Base-by-base conservation (phyloP, 1,140 invertebrate genomes). In the Penaeus vannamei region DNA sequence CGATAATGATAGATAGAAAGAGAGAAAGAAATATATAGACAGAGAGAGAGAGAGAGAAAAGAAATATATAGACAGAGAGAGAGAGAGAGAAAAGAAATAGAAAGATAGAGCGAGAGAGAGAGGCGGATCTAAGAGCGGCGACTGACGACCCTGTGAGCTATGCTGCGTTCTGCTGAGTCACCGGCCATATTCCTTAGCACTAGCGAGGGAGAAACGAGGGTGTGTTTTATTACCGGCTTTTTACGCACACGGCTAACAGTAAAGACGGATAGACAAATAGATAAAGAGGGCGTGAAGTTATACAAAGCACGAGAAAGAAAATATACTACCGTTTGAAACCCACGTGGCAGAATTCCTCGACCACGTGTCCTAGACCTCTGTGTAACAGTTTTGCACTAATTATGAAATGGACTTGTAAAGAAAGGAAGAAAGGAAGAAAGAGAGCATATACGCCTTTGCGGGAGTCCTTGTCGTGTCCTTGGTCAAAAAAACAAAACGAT, bases 191-290 rank as follows among this genome's bases (percentile, higher is more conserved):
- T 81, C 42, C 42, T 81, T 80, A 53, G 36, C 79, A 19, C 60
- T 46, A 8, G 77, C n/a, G 77, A 80, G 42, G 42, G 29, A 80
- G 80, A 82, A 42, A n/a, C 42, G 14, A 53, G 59, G 80, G 29
- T 42, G 76, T 79, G 46, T 79, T 26, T 22, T 36, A 79, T 79
- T 79, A 26, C 76, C 23, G 22, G 29, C 46, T 32, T 79, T 79
- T 79, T 29, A 29, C 32, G 29, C 4, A 42, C 29, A 22, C 29
- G 76, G 23, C 23, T 29, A 42, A 36, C 76, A 66, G 62, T 46
- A 46, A 46, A 69, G 64, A 32, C 20, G 72, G 84, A 85, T 85
- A 69, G 84, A 85, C 84, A 85, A 85, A 69, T 72, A 85, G 84
- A 85, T 85, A 72, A 85, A 69, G 84, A 61, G 46, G 46, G 46